Evolutionary conservation across 1,140 invertebrate genomes (phyloP).

Genomic region (Arctopsyche grandis): DNA sequence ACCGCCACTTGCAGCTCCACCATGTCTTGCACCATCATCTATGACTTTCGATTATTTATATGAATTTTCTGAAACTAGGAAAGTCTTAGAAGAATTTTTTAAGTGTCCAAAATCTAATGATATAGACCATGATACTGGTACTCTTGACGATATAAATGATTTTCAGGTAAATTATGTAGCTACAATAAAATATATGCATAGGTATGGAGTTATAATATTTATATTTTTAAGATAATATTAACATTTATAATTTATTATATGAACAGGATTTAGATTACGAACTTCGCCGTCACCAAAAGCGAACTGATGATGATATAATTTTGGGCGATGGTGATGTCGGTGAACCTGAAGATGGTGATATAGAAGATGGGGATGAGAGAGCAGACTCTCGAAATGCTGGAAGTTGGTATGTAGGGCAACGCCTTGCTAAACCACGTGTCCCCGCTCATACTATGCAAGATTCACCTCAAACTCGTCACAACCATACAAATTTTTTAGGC

Average conservation of each 20-base stretch:
- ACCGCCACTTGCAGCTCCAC: conserved; percentile 64
- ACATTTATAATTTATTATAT: conserved; percentile 3
- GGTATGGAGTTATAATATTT: conserved; percentile 42
- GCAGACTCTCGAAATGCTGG: conserved; percentile 62
- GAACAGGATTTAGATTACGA: conserved; percentile 85
- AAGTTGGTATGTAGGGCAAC: conserved; percentile 83
- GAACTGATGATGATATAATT: conserved; percentile 38
- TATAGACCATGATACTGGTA: conserved; percentile 54
- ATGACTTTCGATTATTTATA: conserved; percentile 85
- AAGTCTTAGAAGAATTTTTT: conserved; percentile 92
- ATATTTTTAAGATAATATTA: conserved; percentile 36
- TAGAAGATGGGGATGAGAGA: conserved; percentile 45
- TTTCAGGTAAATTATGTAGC: conserved; percentile 65
- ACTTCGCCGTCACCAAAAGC: conserved; percentile 70
- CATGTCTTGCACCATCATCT: conserved; percentile 57
- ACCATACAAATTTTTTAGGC: conserved; percentile 66
- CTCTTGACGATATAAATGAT: conserved; percentile 64
- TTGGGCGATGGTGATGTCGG: conserved; percentile 56
- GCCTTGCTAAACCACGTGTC: conserved; percentile 73
- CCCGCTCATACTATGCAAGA: conserved; percentile 62
- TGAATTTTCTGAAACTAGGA: conserved; percentile 90
- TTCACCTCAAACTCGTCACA: conserved; percentile 67
- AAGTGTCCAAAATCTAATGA: conserved; percentile 70
- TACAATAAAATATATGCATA: too few relatives aligned
- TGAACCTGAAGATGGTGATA: conserved; percentile 53